Evolutionary conservation across 2,113 vertebrate species (phyloP).

Genomic region (Barnardius zonarius): DNA sequence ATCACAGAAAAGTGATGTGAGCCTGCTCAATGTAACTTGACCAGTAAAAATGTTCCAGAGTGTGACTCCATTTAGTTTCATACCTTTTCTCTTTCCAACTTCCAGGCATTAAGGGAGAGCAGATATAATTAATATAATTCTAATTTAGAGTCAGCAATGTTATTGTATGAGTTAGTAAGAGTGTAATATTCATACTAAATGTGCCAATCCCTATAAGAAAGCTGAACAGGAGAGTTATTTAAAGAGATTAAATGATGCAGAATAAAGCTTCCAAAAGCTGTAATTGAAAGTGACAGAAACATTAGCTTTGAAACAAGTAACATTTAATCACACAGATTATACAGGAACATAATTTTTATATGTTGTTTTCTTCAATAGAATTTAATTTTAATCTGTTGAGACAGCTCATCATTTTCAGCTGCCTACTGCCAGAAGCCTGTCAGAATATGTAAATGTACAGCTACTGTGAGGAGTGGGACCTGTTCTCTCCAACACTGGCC

Average conservation of each 20-base stretch:
- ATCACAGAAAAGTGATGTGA: neutral
- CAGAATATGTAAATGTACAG: conserved; percentile 54
- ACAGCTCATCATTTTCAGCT: conserved; percentile 68
- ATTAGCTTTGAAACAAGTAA: conserved; percentile 77
- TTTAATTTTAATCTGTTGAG: conserved; percentile 74
- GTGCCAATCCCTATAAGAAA: conserved; percentile 33
- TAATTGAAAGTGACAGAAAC: conserved; percentile 80
- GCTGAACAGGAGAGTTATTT: conserved; percentile 67
- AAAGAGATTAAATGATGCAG: conserved; percentile 72
- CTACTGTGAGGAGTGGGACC: conserved; percentile 32
- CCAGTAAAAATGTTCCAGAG: neutral
- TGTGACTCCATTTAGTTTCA: neutral
- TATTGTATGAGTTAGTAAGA: conserved; percentile 45
- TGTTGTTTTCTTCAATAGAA: conserved; percentile 75
- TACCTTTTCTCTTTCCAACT: neutral
- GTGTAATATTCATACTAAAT: conserved; percentile 21
- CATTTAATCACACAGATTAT: conserved; percentile 75
- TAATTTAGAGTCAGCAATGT: conserved; percentile 35
- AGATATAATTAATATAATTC: conserved; percentile 5
- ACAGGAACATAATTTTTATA: conserved; percentile 72
- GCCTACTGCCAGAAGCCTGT: conserved; percentile 57
- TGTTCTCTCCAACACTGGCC: conserved; percentile 7
- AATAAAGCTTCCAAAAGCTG: conserved; percentile 74
- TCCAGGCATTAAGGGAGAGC: neutral
- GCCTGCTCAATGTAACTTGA: neutral